phyloP scores from a whole-genome alignment of 2,888 invertebrate genomes.

The Drosophila paranaensis region DNA sequence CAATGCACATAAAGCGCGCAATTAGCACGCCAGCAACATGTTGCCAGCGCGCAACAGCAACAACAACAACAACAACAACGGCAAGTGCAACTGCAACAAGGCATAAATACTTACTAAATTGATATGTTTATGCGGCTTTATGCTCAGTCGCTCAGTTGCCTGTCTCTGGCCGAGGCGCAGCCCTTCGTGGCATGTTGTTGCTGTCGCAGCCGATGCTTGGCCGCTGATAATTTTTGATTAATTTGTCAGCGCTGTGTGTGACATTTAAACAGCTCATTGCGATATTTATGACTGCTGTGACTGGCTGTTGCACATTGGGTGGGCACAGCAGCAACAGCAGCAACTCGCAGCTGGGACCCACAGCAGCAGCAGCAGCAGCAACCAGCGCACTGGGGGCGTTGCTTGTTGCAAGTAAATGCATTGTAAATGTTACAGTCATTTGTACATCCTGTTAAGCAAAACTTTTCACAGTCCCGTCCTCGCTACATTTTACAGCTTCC shows the following conservation, averaged over 20 bases:
- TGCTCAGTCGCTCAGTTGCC: conserved; percentile 49
- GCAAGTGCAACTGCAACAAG: conserved; percentile 35
- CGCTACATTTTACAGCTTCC: conserved; percentile 67
- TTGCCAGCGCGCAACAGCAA: conserved; percentile 45
- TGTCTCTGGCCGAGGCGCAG: conserved; percentile 43
- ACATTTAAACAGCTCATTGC: conserved; percentile 81
- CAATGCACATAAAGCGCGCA: conserved; percentile 76
- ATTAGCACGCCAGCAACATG: conserved; percentile 78
- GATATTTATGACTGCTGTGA: conserved; percentile 75
- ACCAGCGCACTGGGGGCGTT: conserved; percentile 53
- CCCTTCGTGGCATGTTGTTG: conserved; percentile 54
- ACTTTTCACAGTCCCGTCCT: conserved; percentile 65
- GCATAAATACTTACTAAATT: conserved; percentile 75
- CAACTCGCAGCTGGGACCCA: conserved; percentile 25
- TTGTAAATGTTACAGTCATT: conserved; percentile 71
- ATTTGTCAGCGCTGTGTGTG: conserved; percentile 80
- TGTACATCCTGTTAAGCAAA: conserved; percentile 76
- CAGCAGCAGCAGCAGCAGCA: conserved; percentile 11
- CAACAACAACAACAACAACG: conserved; percentile 36
- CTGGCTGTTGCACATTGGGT: conserved; percentile 68
- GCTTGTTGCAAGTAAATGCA: conserved; percentile 65
- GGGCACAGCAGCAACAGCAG: conserved; percentile 57
- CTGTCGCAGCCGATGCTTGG: conserved; percentile 63
- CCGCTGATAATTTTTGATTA: conserved; percentile 79
- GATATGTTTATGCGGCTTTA: conserved; percentile 75